Evolutionary conservation across 2,113 vertebrate genomes (phyloP), one percentile per base, ranked within the genome.

Genomic region (Takifugu flavidus): DNA sequence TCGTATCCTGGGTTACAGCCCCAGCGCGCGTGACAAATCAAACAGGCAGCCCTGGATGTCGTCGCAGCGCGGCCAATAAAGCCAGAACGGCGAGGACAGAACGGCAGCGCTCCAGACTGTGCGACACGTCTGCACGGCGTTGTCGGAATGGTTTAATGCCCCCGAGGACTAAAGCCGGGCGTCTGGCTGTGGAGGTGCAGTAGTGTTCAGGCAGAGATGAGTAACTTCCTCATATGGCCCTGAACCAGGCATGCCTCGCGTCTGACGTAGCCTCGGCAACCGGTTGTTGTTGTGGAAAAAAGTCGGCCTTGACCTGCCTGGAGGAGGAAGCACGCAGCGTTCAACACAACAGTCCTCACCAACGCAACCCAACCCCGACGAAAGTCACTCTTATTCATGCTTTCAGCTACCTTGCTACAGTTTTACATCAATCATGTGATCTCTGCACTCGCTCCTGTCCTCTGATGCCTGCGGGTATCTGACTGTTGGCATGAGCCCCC

Each of bases 201-300:
- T 49, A 60, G 46, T 46, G 34, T 78, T 77, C 66, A 67, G 50
- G 49, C 56, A 49, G 39, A 67, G 74, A 78, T 79, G 67, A 76
- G 69, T 74, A 84, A 84, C 73, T 71, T 79, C 63, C 75, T 76
- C 80, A 59, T 80, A 67, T 81, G 75, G 71, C 73, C 66, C 62
- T 59, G 60, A 57, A 70, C 55, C 73, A 77, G 65, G 65, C 74
- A 72, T 84, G 72, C 81, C 69, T 82, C 57, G 53, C 13, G n/a
- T 76, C 65, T 84, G 79, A 87, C 76, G 66, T 76, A 78, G 74
- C 60, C 52, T 59, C 49, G 72, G 49, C 53, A 83, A 78, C 80
- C 64, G 68, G 63, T 62, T 77, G 72, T 75, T 82, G 64, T 75
- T 82, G 64, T 73, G 45, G 45, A 70, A 49, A 65, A 69, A 76